Evolutionary conservation across 2,113 vertebrate species (phyloP).

Genomic region (Ptilonorhynchus violaceus): DNA sequence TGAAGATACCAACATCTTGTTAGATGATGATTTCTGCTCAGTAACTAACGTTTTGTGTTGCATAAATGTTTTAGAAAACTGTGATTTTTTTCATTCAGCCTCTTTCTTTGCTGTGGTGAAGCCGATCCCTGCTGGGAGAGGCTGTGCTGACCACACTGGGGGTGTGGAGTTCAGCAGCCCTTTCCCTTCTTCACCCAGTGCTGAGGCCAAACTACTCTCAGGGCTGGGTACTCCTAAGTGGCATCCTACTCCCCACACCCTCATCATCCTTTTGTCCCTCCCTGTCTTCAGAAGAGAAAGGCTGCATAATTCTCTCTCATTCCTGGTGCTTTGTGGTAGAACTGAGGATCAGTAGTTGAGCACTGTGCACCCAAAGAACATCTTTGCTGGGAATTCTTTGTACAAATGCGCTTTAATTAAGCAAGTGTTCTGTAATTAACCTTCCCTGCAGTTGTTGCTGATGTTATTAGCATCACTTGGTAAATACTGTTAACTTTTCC

Average conservation of each 20-base stretch:
- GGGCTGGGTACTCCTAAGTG: not conserved
- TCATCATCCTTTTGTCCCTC: not conserved
- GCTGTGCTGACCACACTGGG: not conserved
- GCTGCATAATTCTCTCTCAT: rapidly evolving
- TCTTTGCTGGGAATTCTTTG: not conserved
- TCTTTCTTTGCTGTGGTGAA: not conserved
- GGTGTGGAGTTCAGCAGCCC: not conserved
- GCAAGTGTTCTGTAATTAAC: not conserved
- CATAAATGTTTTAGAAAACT: not conserved
- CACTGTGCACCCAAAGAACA: not conserved
- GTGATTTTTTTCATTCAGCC: rapidly evolving
- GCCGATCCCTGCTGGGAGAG: not conserved
- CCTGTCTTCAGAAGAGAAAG: not conserved
- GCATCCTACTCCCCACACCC: not conserved
- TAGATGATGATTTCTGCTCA: not conserved
- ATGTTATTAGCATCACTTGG: not conserved
- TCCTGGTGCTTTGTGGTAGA: not conserved
- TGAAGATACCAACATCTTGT: not conserved
- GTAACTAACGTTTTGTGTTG: not conserved
- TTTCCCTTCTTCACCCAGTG: not conserved
- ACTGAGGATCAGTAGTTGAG: not conserved
- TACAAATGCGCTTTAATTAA: not conserved
- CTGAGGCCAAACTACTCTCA: not conserved
- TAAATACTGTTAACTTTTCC: not conserved
- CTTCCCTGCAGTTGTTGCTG: not conserved